Base-by-base conservation (phyloP, 2,113 vertebrate species). In the Heterotis niloticus region DNA sequence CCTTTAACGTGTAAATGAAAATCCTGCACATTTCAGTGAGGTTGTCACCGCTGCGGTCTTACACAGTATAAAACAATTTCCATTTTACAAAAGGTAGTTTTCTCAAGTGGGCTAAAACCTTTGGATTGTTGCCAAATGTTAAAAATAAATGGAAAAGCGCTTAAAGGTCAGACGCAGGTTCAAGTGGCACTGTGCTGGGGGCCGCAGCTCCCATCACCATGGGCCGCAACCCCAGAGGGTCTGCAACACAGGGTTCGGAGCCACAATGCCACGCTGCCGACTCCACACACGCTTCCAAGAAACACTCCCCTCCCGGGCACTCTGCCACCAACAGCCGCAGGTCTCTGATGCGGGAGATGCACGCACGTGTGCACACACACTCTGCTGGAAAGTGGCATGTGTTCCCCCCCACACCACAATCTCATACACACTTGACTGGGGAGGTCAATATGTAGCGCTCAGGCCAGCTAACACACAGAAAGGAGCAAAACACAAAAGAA, bases 261-360 rank as follows among this genome's bases (percentile, higher is more conserved):
- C 64, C 20, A 51, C 1, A n/a, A 18, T 20, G 64, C 62, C 62
- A 10, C 44, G 59, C 52, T 51, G 54, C 54, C 69, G 54, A 72
- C 54, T 51, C 51, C 29, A 16, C 0, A 17, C 1, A 9, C n/a
- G n/a, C n/a, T n/a, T n/a, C n/a, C n/a, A n/a, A 44, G n/a, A 29
- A 26, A 10, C 9, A 82, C 83, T 85, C 84, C 77, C 76, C 67
- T 81, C 76, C 70, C 81, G 86, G 82, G 78, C 89, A 84, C 84
- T 80, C 80, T 78, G 81, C 87, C 83, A 85, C 84, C 83, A 84
- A 84, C 88, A 87, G 88, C 90, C 91, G 88, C 62, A 88, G 87
- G 89, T 87, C 87, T 59, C 79, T 81, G 89, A 91, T 85, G 86
- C 78, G 84, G 83, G 90, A 87, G 86, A 89, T 87, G 7, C 13